These are phyloP conservation scores for Engystomops pustulosus DNA, from an alignment of 2,113 vertebrate species.

Conservation along the genomic window DNA sequence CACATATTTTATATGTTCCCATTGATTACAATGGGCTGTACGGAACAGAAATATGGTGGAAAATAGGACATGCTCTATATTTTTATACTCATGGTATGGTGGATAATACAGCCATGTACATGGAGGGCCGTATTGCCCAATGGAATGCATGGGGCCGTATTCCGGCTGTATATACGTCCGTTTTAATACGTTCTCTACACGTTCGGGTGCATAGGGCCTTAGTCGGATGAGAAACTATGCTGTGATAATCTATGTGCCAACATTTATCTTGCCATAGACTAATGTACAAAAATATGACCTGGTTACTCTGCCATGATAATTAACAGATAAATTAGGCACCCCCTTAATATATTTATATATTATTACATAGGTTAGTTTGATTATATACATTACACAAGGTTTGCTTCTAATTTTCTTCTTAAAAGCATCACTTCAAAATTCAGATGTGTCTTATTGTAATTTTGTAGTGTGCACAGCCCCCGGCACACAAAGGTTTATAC, in stretches of 20 bases:
- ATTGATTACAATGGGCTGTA: too few species aligned
- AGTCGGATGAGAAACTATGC: not conserved
- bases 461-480: not conserved
- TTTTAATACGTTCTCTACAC: too few species aligned
- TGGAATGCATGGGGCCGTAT: too few species aligned
- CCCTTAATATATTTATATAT: slow-evolving; percentile 45
- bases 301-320: slow-evolving; percentile 9
- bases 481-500: not conserved
- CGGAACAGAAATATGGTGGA: too few species aligned
- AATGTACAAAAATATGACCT: slow-evolving; percentile 45
- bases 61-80: too few species aligned
- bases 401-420: slow-evolving; percentile 25
- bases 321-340: not conserved
- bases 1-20: too few species aligned
- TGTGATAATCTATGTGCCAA: not conserved
- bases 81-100: too few species aligned
- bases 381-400: slow-evolving; percentile 45
- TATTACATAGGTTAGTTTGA: slow-evolving; percentile 44
- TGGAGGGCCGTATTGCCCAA: too few species aligned
- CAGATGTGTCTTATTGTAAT: not conserved
- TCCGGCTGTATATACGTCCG: too few species aligned
- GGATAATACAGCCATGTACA: too few species aligned
- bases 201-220: too few species aligned
- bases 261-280: slow-evolving; percentile 20
- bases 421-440: slow-evolving; percentile 33